Evolutionary conservation across 2,888 invertebrate genomes (phyloP), one percentile per base, ranked within the genome.

Genomic region (Microctonus aethiopoides): DNA sequence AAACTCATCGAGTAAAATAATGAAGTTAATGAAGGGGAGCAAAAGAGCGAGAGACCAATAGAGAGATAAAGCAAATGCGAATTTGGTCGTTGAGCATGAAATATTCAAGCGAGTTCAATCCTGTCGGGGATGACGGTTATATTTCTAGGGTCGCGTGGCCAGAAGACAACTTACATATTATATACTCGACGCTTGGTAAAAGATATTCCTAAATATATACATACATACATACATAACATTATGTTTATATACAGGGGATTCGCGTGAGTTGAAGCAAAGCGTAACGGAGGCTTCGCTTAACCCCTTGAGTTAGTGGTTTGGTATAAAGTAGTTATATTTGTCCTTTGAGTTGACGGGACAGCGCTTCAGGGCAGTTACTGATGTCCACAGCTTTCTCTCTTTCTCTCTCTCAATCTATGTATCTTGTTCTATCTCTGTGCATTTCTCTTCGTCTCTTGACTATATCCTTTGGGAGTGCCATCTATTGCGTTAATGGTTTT

Each of bases 251-350:
- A 46, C 26, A 32, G 22, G 29, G 73, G 69, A 68, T 61, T 39
- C 36, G 70, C 22, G 67, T 65, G 69, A 71, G 69, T 68, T 65
- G 41, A 64, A 76, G 77, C 76, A 78, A 79, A 80, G 79, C 81
- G 79, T 79, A 77, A 76, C 78, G 78, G 78, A 80, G 80, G 79
- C 81, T 80, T 81, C 72, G 84, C 84, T 86, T 86, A 86, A 86
- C 86, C 86, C 70, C 86, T 86, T 84, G 84, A 86, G 86, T 82
- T 85, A 83, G 83, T 79, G 84, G 85, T 78, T 78, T 79, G 77
- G 81, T 76, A 82, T 86, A 85, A 86, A 85, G 85, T 84, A 81
- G 86, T 86, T 86, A 86, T 85, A 83, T 84, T 86, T 85, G 86
- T 86, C 86, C 86, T 86, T 86, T 86, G 85, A 86, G 84, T 79